A percentile compares a stretch with the other conserved stretches of the same genome.
phyloP scores from a whole-genome alignment of 2,888 invertebrate genomes.

The Dermolepida albohirtum region DNA sequence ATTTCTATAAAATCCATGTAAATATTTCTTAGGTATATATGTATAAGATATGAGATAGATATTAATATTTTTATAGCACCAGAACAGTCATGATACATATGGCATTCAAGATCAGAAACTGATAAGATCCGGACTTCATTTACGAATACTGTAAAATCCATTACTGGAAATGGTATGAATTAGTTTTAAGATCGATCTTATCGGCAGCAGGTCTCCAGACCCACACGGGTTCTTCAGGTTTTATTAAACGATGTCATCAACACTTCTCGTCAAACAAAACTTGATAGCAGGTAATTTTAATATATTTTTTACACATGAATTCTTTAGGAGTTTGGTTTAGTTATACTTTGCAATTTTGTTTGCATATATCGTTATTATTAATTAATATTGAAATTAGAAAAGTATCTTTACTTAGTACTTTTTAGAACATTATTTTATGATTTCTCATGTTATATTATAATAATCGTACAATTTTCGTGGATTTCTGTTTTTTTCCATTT shows the following conservation, averaged over 20 bases:
- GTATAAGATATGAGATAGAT: no score
- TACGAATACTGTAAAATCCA: constrained; percentile 42
- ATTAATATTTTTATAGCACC: no score
- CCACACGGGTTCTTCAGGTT: constrained; percentile 23
- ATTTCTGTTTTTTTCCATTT: no score
- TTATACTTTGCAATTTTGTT: background rate
- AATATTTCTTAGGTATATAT: no score
- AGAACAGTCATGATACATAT: background rate
- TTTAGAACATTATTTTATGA: no score
- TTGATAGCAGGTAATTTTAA: background rate
- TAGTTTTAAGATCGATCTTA: constrained; percentile 39
- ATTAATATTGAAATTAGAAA: background rate
- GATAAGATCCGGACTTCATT: constrained; percentile 36
- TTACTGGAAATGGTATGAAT: constrained; percentile 40
- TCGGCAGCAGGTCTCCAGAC: constrained; percentile 35
- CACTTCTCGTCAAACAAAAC: constrained; percentile 15
- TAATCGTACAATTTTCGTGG: no score
- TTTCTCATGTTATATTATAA: no score
- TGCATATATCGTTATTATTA: background rate
- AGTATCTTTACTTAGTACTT: background rate
- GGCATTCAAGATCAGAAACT: constrained; percentile 19
- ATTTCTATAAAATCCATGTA: no score
- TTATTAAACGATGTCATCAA: constrained; percentile 35
- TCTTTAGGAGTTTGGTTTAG: background rate
- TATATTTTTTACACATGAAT: background rate